Percentiles rank a stretch among this genome's conserved stretches.
phyloP scores from a whole-genome alignment of 1,140 invertebrate genomes.

The Drosophila pruinosa region DNA sequence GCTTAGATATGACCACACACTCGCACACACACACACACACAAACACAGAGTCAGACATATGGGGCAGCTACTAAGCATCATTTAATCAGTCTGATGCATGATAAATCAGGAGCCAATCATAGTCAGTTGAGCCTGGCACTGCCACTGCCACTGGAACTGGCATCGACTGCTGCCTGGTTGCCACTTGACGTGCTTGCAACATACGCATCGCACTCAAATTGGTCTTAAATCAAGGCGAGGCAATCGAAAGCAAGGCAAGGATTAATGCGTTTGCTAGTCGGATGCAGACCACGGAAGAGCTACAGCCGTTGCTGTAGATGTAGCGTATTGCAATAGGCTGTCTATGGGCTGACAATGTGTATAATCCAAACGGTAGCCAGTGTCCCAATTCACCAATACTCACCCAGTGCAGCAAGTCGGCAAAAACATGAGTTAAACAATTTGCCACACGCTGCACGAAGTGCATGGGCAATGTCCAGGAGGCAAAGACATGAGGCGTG shows the following conservation, averaged over 20 bases:
- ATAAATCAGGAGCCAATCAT: conserved; percentile 71
- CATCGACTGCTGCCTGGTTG: conserved; percentile 6
- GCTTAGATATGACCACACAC: conserved; percentile 16
- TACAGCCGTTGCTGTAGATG: background rate
- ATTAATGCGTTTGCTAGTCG: conserved; percentile 62
- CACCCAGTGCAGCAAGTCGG: conserved; percentile 51
- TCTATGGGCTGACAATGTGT: conserved; percentile 21
- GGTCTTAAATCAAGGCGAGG: conserved; percentile 64
- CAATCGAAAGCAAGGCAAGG: conserved; percentile 53
- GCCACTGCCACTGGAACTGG: conserved; percentile 3
- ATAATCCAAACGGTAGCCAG: background rate
- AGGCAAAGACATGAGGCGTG: conserved; percentile 87
- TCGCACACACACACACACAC: background rate
- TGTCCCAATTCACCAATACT: too few species aligned
- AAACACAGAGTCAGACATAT: background rate
- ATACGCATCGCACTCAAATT: conserved; percentile 58
- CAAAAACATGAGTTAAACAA: conserved; percentile 83
- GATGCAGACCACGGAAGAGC: conserved; percentile 23
- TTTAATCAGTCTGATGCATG: conserved; percentile 71
- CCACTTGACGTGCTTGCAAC: conserved; percentile 25
- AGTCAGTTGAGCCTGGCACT: conserved; percentile 17
- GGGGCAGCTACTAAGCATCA: conserved; percentile 60
- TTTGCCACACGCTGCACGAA: conserved; percentile 86
- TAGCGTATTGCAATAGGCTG: conserved; percentile 9
- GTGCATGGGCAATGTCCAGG: conserved; percentile 87